Conservation (phyloP, 2,797 vertebrate genomes). For the Danionella dracula region DNA sequence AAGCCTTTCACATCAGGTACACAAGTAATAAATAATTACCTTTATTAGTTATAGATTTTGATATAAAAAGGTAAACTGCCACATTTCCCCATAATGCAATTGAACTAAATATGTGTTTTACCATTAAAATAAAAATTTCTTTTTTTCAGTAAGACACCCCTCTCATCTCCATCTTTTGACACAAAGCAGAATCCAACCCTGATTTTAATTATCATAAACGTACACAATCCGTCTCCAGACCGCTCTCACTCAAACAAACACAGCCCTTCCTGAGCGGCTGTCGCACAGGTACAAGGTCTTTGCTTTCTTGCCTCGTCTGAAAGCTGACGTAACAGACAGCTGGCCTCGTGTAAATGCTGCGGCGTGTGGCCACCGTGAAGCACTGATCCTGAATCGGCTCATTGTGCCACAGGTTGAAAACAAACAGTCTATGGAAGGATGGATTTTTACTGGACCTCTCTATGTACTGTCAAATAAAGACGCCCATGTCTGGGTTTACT, state of each 20-base stretch:
- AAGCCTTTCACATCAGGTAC: no score
- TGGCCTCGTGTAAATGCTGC: slow-evolving; percentile 20
- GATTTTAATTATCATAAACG: slow-evolving; percentile 11
- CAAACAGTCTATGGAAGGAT: slow-evolving; percentile 37
- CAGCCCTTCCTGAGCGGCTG: neutral
- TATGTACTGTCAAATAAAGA: slow-evolving; percentile 54
- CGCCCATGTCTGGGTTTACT: slow-evolving; percentile 57
- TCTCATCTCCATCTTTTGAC: neutral
- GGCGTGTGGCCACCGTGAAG: slow-evolving; percentile 58
- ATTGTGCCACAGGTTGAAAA: slow-evolving; percentile 59
- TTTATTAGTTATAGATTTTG: no score
- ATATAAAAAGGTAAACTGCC: no score
- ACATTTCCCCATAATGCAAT: no score
- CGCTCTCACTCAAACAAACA: slow-evolving; percentile 16
- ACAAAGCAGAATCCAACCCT: neutral
- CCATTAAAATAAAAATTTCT: no score
- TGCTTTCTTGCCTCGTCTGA: slow-evolving; percentile 1
- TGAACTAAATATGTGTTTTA: no score
- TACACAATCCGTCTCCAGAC: neutral
- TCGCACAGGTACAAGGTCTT: slow-evolving; percentile 9
- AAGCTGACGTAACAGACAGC: slow-evolving; percentile 11
- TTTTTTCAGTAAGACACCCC: no score
- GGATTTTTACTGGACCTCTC: slow-evolving; percentile 57
- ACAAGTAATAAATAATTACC: no score
- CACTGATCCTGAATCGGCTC: slow-evolving; percentile 63